These are phyloP conservation scores for Anoura caudifer DNA, from an alignment of 2,113 vertebrate species.

Conservation along the genomic window DNA sequence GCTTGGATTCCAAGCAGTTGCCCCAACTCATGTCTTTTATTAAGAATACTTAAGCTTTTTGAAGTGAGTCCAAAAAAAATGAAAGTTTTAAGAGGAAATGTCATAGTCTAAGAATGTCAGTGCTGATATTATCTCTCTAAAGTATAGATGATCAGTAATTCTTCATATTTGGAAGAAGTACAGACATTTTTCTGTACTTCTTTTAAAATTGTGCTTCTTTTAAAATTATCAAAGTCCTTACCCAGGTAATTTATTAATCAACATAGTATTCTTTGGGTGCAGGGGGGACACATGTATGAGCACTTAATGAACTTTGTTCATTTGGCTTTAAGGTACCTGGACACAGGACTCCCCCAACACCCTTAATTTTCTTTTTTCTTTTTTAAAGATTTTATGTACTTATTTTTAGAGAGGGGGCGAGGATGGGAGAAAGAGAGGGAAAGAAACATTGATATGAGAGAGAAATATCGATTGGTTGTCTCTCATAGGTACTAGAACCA, in stretches of 20 bases:
- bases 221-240: conserved; percentile 28
- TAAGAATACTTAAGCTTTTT: conserved; percentile 36
- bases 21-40: conserved; percentile 47
- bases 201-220: conserved; percentile 17
- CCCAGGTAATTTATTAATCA: background rate
- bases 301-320: background rate
- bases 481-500: no score
- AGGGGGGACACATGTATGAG: background rate
- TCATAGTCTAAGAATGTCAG: conserved; percentile 63
- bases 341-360: conserved; percentile 73
- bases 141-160: conserved; percentile 21
- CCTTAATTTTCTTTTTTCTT: background rate
- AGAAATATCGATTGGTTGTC: no score
- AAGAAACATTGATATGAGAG: no score
- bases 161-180: conserved; percentile 30
- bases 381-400: no score
- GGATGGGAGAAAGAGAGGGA: no score
- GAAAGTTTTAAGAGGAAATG: conserved; percentile 16
- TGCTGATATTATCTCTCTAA: conserved; percentile 48
- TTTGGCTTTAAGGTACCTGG: conserved; percentile 79
- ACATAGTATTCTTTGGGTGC: background rate
- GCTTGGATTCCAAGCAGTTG: background rate
- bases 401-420: no score
- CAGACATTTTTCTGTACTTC: background rate
- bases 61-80: conserved; percentile 53